Evolutionary conservation across 2,113 vertebrate species (phyloP).

Genomic region (Harpagus bidentatus): DNA sequence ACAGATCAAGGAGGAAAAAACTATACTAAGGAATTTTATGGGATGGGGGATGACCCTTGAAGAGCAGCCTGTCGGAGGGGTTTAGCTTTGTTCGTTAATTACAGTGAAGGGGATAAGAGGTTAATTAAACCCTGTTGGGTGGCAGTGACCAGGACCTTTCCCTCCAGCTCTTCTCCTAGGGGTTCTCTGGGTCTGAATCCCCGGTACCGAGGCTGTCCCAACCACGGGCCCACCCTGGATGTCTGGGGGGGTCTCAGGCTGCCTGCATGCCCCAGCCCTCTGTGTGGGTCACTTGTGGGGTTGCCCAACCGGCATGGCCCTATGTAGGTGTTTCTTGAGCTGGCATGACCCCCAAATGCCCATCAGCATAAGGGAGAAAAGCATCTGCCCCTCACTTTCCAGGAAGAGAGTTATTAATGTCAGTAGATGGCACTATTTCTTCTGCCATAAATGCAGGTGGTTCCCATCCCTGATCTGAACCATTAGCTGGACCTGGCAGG

Average conservation of each 20-base stretch:
- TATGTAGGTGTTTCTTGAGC: accelerated
- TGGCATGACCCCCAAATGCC: not conserved
- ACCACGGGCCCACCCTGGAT: not conserved
- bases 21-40: not conserved
- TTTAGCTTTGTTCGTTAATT: not conserved
- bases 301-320: not conserved
- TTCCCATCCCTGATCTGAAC: not conserved
- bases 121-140: not conserved
- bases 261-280: not conserved
- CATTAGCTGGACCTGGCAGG: not conserved
- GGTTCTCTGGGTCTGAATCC: not conserved
- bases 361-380: not conserved
- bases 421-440: constrained; percentile 65
- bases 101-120: not conserved
- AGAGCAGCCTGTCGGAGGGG: not conserved
- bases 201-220: accelerated
- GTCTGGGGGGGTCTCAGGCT: not conserved
- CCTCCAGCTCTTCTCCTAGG: not conserved
- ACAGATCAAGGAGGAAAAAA: not conserved
- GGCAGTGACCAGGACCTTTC: not conserved
- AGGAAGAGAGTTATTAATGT: not conserved
- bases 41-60: not conserved
- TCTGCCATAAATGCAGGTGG: not conserved
- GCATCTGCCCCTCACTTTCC: not conserved
- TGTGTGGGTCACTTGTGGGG: accelerated